phyloP scores from a whole-genome alignment of 2,888 invertebrate genomes.

The Automeris io region DNA sequence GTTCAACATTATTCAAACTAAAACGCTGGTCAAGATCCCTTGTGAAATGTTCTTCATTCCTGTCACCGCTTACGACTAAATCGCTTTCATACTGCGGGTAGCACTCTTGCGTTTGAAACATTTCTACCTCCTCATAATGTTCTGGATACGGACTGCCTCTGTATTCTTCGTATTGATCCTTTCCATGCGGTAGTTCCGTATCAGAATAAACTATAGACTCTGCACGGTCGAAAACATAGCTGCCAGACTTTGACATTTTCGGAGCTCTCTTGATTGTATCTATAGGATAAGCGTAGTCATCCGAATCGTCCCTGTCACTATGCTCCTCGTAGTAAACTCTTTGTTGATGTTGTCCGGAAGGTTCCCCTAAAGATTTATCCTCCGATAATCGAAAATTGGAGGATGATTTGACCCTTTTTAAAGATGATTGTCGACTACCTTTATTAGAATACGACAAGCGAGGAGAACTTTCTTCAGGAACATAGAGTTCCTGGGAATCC shows the following conservation, averaged over 20 bases:
- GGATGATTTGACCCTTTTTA: constrained; percentile 59
- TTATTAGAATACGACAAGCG: constrained; percentile 64
- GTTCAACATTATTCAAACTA: constrained; percentile 66
- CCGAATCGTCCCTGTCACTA: constrained; percentile 68
- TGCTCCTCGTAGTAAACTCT: constrained; percentile 58
- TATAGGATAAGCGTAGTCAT: constrained; percentile 69
- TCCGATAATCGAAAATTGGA: constrained; percentile 53
- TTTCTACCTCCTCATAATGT: constrained; percentile 58
- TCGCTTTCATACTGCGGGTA: constrained; percentile 66
- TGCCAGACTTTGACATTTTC: constrained; percentile 58
- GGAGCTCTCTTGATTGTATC: constrained; percentile 72
- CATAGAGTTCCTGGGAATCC: constrained; percentile 67
- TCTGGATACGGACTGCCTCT: constrained; percentile 69
- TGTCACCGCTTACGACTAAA: constrained; percentile 33
- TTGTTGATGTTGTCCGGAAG: constrained; percentile 50
- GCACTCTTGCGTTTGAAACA: constrained; percentile 69
- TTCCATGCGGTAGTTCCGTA: constrained; percentile 57
- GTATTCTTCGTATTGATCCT: constrained; percentile 65
- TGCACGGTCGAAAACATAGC: constrained; percentile 60
- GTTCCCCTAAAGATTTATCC: constrained; percentile 50
- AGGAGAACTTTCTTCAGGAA: constrained; percentile 70
- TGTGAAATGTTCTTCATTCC: constrained; percentile 41
- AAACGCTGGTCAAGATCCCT: constrained; percentile 68
- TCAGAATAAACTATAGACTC: constrained; percentile 68
- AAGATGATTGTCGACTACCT: constrained; percentile 66